Evolutionary conservation across 2,888 invertebrate genomes (phyloP), one percentile per base, ranked within the genome.

Genomic region (Litoditis marina): DNA sequence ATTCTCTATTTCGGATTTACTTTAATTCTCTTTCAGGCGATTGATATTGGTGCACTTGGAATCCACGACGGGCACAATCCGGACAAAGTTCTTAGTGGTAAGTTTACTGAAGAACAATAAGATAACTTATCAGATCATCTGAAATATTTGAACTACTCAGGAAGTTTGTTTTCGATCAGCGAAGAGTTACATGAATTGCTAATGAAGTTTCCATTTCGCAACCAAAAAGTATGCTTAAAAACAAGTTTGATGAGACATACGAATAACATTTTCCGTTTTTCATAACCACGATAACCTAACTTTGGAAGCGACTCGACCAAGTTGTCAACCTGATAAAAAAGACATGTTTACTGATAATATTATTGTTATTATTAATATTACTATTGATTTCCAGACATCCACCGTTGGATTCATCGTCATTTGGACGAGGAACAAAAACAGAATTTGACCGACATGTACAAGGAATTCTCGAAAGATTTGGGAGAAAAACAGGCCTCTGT

Each of bases 51-150:
- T 51, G 59, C 59, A 13, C 42, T 59, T 7, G 59, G 25, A 8
- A 59, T 59, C 28, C 59, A 59, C 19, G 28, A 59, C 13, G 59
- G 59, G n/a, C 39, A 59, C n/a, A 50, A 44, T 27, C 39, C 59
- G 19, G 51, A 51, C 44, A 30, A 51, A 8, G 39, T 59, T 19
- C 50, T 50, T 5, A 42, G 51, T 19, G 59, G 59, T 59, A 8
- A 2, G 36, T 8, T 7, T 2, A 8, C 13, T 2, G 16, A 2
- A 8, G 2, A 5, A 3, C 25, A 8, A 25, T n/a, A 8, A 51
- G 11, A 28, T 11, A 6, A 11, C 19, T 11, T 8, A 25, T 25
- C 8, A 28, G 2, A 11, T 4, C 11, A 36, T 4, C n/a, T 11
- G 8, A 22, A 22, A 19, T 16, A 3, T 11, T 34, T 53, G 25